Evolutionary conservation across 30 jellyfish, hydroid and myxozoan species (phyloP), one percentile per base, ranked within the genome.

Genomic region (Hydractinia echinata): DNA sequence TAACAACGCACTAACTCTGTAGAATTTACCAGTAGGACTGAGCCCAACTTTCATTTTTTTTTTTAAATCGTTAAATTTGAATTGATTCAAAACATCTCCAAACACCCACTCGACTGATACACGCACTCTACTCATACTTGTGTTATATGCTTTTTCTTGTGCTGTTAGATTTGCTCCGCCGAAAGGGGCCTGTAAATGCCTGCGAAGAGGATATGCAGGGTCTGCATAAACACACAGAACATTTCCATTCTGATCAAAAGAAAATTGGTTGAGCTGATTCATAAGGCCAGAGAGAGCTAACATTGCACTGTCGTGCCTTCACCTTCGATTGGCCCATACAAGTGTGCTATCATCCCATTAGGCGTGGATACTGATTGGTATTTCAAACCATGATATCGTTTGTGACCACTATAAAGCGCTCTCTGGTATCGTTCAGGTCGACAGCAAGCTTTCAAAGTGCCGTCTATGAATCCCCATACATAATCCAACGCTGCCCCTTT

Each of bases 71-170:
- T 53, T 48, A 70, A 81, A 85, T 54, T 71, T 74, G 52, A 89
- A 89, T 76, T 72, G 85, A 61, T 79, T 76, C 9, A 67, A 83
- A 54, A 82, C 81, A 58, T 79, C 95, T 76, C 96, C 96, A 84
- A 89, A 89, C 18, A 89, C 61, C 96, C 96, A 89, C 79, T 89
- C 95, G 10, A 84, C 88, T 16, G 88, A 56, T 13, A 83, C 88
- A 13, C 95, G 58, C 30, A 86, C 95, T 77, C 53, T 52, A 70
- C 95, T 86, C 95, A 86, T 86, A 15, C 77, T 61, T 62, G 20
- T 72, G 61, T 86, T 86, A 53, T 61, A 86, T 62, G 79, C 84
- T 52, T 72, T 77, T 60, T 86, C 68, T 49, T 79, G 77, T 10
- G 89, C 76, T 5, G 89, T 77, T 18, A 85, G 48, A 51, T 20